Conservation (phyloP, 2,113 vertebrate species). For the Hemibagrus wyckioides region DNA sequence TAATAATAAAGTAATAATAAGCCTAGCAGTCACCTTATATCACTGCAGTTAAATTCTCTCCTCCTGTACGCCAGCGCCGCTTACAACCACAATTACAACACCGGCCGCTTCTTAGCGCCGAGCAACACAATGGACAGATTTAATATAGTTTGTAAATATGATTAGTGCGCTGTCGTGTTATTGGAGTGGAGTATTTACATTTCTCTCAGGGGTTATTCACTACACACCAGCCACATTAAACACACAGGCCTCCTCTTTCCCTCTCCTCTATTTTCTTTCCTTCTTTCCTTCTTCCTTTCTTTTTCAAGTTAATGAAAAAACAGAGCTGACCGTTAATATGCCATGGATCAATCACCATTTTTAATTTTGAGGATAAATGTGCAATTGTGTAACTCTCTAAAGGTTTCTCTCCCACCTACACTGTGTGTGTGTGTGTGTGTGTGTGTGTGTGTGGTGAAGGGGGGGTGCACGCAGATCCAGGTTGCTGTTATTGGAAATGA, state of each 20-base stretch:
- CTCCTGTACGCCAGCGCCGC: constrained; percentile 86
- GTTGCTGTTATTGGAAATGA: constrained; percentile 78
- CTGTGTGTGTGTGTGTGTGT: constrained; percentile 54
- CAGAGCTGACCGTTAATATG: constrained; percentile 89
- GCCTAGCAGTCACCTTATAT: constrained; percentile 98
- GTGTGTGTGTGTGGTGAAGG: constrained; percentile 40
- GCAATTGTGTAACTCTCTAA: constrained; percentile 73
- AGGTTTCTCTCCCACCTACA: constrained; percentile 72
- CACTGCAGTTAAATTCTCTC: constrained; percentile 97
- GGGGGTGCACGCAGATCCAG: constrained; percentile 53
- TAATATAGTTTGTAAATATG: constrained; percentile 99
- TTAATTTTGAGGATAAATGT: constrained; percentile 82
- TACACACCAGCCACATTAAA: constrained; percentile 90
- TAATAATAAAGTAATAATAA: constrained; percentile 99
- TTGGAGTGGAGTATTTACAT: constrained; percentile 98
- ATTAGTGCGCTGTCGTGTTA: constrained; percentile 99
- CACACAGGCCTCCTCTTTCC: constrained; percentile 80
- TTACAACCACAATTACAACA: constrained; percentile 97
- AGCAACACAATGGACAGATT: constrained; percentile 97
- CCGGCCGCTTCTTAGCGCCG: constrained; percentile 84
- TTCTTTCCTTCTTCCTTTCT: constrained; percentile 60
- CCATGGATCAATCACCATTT: constrained; percentile 88
- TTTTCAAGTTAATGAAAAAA: constrained; percentile 90
- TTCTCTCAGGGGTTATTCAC: constrained; percentile 95
- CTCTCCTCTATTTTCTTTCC: constrained; percentile 68